These are phyloP conservation scores for Lycocerus yunnanus DNA, from an alignment of 2,888 invertebrate species.

Conservation along the genomic window DNA sequence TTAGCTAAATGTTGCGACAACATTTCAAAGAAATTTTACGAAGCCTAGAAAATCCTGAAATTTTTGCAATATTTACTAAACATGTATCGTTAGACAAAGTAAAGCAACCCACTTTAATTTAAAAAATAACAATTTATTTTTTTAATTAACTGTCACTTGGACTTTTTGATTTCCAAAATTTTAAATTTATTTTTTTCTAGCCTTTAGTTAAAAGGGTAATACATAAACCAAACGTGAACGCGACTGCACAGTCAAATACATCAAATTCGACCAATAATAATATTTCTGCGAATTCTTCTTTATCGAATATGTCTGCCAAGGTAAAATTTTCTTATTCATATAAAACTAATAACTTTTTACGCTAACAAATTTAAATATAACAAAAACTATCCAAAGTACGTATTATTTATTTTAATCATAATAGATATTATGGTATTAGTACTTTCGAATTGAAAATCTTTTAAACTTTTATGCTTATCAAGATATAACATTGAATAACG, in stretches of 20 bases:
- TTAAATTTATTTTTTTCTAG: neutral
- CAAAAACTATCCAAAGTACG: neutral
- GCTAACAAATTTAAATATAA: neutral
- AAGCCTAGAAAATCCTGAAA: conserved; percentile 33
- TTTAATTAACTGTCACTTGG: neutral
- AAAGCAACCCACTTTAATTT: neutral
- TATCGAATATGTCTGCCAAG: neutral
- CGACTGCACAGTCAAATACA: neutral
- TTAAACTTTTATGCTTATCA: too few species aligned
- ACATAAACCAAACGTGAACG: neutral
- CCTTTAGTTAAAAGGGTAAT: conserved; percentile 2
- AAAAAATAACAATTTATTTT: neutral
- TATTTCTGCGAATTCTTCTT: neutral
- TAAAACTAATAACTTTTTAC: neutral
- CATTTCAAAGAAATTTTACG: conserved; percentile 36
- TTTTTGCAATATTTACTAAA: conserved; percentile 26
- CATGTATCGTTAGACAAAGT: conserved; percentile 9
- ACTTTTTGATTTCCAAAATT: neutral
- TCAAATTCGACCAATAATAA: neutral
- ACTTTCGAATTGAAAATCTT: too few species aligned
- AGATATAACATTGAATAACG: too few species aligned
- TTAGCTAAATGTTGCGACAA: conserved; percentile 35
- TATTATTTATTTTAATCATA: too few species aligned
- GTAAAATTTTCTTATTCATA: neutral
- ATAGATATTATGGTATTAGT: too few species aligned